Evolutionary conservation across 2,113 vertebrate species (phyloP).

Genomic region (Neolamprologus tretocephalus): DNA sequence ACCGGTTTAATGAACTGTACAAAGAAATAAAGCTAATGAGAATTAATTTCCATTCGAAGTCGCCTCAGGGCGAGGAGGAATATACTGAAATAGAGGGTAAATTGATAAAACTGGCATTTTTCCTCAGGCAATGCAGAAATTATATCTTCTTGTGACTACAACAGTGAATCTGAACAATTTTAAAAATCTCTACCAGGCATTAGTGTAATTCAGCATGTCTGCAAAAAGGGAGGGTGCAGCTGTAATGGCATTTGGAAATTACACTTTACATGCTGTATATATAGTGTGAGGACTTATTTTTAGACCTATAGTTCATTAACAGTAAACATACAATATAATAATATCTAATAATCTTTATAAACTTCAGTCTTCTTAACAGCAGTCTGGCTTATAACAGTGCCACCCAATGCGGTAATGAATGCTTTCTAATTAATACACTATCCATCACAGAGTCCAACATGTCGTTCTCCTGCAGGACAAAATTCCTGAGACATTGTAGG

Average conservation of each 20-base stretch:
- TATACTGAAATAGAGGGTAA: background rate
- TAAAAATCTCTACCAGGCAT: background rate
- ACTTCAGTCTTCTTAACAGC: background rate
- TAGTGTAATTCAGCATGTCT: background rate
- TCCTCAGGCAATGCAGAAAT: background rate
- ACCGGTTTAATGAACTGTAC: background rate
- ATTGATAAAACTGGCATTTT: background rate
- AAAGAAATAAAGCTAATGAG: background rate
- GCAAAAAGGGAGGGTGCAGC: background rate
- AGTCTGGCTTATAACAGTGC: constrained; percentile 22
- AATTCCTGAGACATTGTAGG: constrained; percentile 61
- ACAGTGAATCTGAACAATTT: background rate
- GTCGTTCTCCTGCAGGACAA: constrained; percentile 26
- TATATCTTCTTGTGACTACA: background rate
- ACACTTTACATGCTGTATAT: background rate
- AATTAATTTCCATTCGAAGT: background rate
- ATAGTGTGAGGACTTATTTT: background rate
- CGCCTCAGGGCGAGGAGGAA: background rate
- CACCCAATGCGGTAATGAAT: constrained; percentile 27
- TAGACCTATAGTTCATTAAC: background rate
- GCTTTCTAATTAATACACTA: constrained; percentile 48
- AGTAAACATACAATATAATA: background rate
- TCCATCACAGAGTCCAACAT: constrained; percentile 49
- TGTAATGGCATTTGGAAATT: background rate
- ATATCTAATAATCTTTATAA: background rate